phyloP scores from a whole-genome alignment of 1,140 invertebrate genomes.

The Helicorthomorpha holstii region DNA sequence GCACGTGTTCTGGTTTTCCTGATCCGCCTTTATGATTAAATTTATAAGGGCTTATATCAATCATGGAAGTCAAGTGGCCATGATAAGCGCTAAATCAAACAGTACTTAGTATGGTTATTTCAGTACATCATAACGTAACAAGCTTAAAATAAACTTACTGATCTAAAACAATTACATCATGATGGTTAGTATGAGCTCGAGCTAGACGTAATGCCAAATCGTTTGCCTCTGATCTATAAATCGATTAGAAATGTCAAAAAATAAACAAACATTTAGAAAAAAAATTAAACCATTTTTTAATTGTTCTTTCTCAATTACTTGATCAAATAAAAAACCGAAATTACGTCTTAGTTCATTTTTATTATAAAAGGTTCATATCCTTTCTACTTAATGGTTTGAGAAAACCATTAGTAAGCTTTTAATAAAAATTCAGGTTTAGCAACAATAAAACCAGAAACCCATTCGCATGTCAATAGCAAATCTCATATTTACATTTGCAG shows the following conservation, averaged over 20 bases:
- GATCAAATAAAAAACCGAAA: too few relatives aligned
- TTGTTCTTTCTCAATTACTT: too few relatives aligned
- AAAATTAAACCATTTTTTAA: not conserved
- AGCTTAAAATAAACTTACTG: constrained; percentile 55
- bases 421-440: too few relatives aligned
- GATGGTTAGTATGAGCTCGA: constrained; percentile 64
- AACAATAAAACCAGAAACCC: too few relatives aligned
- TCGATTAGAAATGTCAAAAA: not conserved
- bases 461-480: too few relatives aligned
- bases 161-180: constrained; percentile 82
- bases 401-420: too few relatives aligned
- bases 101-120: constrained; percentile 1
- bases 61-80: constrained; percentile 82
- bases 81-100: constrained; percentile 74
- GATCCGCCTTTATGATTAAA: constrained; percentile 65
- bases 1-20: constrained; percentile 75
- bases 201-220: constrained; percentile 87
- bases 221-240: constrained; percentile 87
- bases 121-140: not conserved
- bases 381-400: too few relatives aligned
- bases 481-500: too few relatives aligned
- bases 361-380: too few relatives aligned
- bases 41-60: constrained; percentile 96
- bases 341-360: too few relatives aligned
- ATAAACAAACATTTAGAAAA: not conserved